Percentiles rank a stretch among this genome's conserved stretches.
These are phyloP conservation scores for Pterostichus niger DNA, from an alignment of 2,888 invertebrate species.

Conservation along the genomic window DNA sequence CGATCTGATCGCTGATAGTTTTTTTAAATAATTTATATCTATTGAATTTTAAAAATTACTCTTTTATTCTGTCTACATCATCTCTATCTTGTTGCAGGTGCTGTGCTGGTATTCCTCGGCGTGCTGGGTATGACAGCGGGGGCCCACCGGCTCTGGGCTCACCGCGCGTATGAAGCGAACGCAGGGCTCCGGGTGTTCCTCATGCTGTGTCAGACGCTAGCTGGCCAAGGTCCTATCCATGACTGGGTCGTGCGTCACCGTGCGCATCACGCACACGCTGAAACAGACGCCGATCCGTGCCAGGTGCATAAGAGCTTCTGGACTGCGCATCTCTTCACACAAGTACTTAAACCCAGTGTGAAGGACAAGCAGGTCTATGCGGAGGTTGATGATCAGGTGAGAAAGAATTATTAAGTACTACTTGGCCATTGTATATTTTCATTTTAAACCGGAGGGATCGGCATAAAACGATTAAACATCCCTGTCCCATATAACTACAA, in stretches of 20 bases:
- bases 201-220: constrained; percentile 90
- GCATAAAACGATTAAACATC: no score
- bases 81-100: constrained; percentile 77
- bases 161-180: constrained; percentile 89
- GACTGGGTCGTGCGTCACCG: constrained; percentile 91
- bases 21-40: no score
- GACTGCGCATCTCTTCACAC: constrained; percentile 88
- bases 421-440: no score
- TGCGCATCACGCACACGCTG: constrained; percentile 88
- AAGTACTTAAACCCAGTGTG: constrained; percentile 75
- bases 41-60: no score
- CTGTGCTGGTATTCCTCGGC: constrained; percentile 82
- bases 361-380: neutral
- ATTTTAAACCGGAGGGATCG: no score
- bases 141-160: constrained; percentile 96
- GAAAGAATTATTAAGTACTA: no score
- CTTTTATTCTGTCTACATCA: no score
- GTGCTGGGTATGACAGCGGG: constrained; percentile 93
- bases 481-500: no score
- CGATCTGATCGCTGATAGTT: no score
- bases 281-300: constrained; percentile 89
- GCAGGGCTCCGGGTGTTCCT: constrained; percentile 86
- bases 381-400: constrained; percentile 50
- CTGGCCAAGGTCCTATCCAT: constrained; percentile 92
- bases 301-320: constrained; percentile 89